phyloP scores from a whole-genome alignment of 23 tunicate genomes.

The Halocynthia roretzi region DNA sequence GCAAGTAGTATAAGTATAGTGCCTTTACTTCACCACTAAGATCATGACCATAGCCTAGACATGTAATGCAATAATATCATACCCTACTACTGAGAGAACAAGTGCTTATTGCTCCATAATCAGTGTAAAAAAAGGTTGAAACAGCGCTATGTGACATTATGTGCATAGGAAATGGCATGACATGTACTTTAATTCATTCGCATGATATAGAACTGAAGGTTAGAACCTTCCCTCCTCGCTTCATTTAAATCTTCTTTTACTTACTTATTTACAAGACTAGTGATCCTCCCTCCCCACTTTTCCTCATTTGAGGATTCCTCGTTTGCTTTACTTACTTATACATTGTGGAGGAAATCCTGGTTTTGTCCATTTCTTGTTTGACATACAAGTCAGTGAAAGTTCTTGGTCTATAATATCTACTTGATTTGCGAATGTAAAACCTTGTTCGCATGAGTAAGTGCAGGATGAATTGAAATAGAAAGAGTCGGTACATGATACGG shows the following conservation, averaged over 20 bases:
- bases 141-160: too few species aligned
- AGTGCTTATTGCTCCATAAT: too few species aligned
- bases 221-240: too few species aligned
- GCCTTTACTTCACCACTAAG: too few species aligned
- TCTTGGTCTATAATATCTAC: background rate
- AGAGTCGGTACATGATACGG: constrained; percentile 32
- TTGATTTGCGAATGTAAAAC: constrained; percentile 15
- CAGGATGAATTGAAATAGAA: constrained; percentile 41
- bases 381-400: constrained; percentile 8
- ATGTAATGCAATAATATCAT: too few species aligned
- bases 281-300: background rate
- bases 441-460: constrained; percentile 44
- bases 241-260: too few species aligned
- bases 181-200: too few species aligned
- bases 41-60: too few species aligned
- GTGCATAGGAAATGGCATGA: too few species aligned
- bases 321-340: background rate
- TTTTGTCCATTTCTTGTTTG: constrained; percentile 37
- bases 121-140: too few species aligned
- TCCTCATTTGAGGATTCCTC: background rate
- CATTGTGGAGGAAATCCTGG: constrained; percentile 15
- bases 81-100: too few species aligned
- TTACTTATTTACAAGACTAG: background rate
- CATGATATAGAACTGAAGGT: too few species aligned
- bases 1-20: background rate